Percentiles rank a stretch among this genome's conserved stretches.
Evolutionary conservation across 1,140 invertebrate genomes (phyloP).

Genomic region (Papilio helenus): DNA sequence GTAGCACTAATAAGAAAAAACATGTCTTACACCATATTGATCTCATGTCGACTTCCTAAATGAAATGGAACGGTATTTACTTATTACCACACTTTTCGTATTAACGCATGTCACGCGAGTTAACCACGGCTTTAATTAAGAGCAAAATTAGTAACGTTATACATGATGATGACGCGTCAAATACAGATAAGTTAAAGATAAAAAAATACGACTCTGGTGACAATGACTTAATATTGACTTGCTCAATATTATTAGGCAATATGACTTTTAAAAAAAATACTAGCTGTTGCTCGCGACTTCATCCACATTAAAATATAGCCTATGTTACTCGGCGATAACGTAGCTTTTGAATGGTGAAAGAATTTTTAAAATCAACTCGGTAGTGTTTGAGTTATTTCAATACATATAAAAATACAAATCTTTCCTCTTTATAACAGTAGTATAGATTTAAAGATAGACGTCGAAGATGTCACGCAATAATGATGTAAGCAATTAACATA

Average conservation of each 20-base stretch:
- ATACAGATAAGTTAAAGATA: conserved; percentile 2
- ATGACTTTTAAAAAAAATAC: too few species aligned
- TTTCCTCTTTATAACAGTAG: too few species aligned
- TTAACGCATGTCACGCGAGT: conserved; percentile 8
- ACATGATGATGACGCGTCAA: not conserved
- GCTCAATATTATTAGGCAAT: too few species aligned
- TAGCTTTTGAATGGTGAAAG: too few species aligned
- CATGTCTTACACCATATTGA: not conserved
- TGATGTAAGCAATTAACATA: not conserved
- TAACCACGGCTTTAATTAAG: conserved; percentile 13
- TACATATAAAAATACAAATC: too few species aligned
- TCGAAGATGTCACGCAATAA: not conserved
- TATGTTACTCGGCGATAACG: too few species aligned
- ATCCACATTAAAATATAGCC: too few species aligned
- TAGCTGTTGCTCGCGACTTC: too few species aligned
- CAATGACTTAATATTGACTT: too few species aligned
- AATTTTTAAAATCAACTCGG: too few species aligned
- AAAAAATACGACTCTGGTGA: not conserved
- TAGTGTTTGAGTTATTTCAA: too few species aligned
- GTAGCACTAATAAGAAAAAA: not conserved
- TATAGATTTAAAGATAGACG: too few species aligned
- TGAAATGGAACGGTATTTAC: not conserved
- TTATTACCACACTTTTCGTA: not conserved
- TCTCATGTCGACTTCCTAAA: not conserved
- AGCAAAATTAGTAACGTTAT: conserved; percentile 4